Evolutionary conservation across 2,888 invertebrate species (phyloP).

Genomic region (Heliconius erato): DNA sequence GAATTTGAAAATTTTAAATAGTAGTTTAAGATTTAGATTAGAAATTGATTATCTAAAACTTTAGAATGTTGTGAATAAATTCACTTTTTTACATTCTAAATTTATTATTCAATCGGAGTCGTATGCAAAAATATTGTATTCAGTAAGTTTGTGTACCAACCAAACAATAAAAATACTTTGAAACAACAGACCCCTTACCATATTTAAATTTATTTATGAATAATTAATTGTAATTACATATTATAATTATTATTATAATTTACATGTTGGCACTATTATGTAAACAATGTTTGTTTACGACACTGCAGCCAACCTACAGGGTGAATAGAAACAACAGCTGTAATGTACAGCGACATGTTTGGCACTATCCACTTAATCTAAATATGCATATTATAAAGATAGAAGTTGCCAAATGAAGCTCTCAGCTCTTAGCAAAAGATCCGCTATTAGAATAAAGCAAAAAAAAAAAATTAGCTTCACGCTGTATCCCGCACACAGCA

Average conservation of each 20-base stretch:
- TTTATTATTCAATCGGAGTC: no score
- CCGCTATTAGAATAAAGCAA: background rate
- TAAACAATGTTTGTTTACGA: slow-evolving; percentile 39
- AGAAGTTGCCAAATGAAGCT: slow-evolving; percentile 5
- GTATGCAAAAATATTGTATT: no score
- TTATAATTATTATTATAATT: background rate
- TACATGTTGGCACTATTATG: background rate
- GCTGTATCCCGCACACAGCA: no score
- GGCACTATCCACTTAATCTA: slow-evolving; percentile 34
- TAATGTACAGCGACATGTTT: slow-evolving; percentile 31
- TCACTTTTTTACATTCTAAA: no score
- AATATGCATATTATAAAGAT: slow-evolving; percentile 5
- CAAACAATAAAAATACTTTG: background rate
- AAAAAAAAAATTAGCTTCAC: no score
- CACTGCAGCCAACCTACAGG: slow-evolving; percentile 8
- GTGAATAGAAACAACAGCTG: slow-evolving; percentile 35
- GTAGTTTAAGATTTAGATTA: no score
- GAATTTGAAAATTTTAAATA: no score
- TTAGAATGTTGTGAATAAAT: no score
- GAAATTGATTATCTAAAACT: no score
- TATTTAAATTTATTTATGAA: background rate
- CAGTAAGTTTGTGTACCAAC: no score
- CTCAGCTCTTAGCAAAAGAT: background rate
- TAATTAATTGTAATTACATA: background rate
- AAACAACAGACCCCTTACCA: background rate